Evolutionary conservation across 1,140 invertebrate genomes (phyloP).

Genomic region (Scylla paramamosain): DNA sequence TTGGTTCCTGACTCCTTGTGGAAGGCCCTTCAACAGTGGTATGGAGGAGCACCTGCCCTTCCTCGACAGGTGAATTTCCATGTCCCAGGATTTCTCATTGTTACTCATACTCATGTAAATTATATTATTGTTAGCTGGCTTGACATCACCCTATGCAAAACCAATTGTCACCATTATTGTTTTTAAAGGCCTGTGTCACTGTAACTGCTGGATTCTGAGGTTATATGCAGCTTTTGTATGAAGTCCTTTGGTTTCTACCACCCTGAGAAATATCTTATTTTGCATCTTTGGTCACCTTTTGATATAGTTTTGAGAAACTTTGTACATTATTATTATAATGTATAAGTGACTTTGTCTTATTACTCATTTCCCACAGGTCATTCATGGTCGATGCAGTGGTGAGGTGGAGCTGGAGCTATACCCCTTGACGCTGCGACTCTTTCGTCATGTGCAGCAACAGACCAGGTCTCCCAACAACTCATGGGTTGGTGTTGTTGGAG

Average conservation of each 20-base stretch:
- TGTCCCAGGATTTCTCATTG: conserved; percentile 9
- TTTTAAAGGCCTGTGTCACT: no score
- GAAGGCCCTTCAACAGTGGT: conserved; percentile 92
- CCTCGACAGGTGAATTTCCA: conserved; percentile 87
- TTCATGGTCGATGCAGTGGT: conserved; percentile 79
- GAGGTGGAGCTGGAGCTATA: conserved; percentile 90
- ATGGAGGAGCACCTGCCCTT: conserved; percentile 89
- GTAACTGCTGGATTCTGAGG: no score
- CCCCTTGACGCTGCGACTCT: conserved; percentile 87
- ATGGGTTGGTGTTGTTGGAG: conserved; percentile 84
- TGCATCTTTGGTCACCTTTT: no score
- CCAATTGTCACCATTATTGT: no score
- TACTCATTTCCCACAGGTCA: conserved; percentile 79
- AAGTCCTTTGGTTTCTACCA: no score
- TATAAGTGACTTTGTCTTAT: background rate
- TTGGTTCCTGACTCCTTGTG: conserved; percentile 91
- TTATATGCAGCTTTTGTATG: no score
- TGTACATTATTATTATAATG: no score
- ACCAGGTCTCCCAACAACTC: conserved; percentile 79
- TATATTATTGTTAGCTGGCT: no score
- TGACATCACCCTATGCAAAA: no score
- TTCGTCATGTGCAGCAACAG: conserved; percentile 85
- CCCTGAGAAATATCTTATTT: no score
- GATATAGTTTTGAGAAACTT: no score
- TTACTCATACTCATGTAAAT: background rate